These are phyloP conservation scores for Apocheima hispidaria DNA, from an alignment of 2,888 invertebrate genomes.

Conservation along the genomic window DNA sequence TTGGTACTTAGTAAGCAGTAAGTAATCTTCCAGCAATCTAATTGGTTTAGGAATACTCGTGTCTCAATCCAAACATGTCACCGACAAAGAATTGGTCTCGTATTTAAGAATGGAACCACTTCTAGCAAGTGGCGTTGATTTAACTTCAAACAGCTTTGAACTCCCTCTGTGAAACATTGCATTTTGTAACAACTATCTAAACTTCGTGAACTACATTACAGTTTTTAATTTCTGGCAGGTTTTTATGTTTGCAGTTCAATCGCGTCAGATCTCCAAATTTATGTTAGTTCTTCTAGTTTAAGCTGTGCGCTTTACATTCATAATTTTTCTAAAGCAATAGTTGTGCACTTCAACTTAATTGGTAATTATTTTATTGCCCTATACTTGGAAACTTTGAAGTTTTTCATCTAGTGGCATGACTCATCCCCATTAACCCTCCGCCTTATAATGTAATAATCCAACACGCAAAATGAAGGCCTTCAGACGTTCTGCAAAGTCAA, in stretches of 20 bases:
- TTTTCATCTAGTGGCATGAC: too few species aligned
- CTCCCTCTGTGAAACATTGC: conserved; percentile 17
- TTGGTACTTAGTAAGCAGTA: too few species aligned
- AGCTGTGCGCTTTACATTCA: background rate
- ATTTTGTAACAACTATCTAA: conserved; percentile 14
- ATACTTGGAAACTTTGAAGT: too few species aligned
- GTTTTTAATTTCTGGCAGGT: conserved; percentile 22
- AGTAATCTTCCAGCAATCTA: background rate
- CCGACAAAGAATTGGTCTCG: background rate
- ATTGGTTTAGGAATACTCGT: background rate
- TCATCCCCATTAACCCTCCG: too few species aligned
- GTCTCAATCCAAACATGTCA: conserved; percentile 6
- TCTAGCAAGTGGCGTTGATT: conserved; percentile 14
- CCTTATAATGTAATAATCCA: too few species aligned
- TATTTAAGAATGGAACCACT: conserved; percentile 20
- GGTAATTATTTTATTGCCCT: too few species aligned
- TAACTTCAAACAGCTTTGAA: conserved; percentile 28
- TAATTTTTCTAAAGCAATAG: background rate
- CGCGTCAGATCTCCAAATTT: background rate
- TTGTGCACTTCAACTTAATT: too few species aligned
- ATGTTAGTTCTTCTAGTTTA: background rate
- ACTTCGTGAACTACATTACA: conserved; percentile 16
- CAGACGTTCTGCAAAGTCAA: too few species aligned
- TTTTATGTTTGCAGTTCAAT: background rate
- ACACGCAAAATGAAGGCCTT: too few species aligned